phyloP scores from a whole-genome alignment of 1,140 invertebrate species.

The Zelostemma sp. region DNA sequence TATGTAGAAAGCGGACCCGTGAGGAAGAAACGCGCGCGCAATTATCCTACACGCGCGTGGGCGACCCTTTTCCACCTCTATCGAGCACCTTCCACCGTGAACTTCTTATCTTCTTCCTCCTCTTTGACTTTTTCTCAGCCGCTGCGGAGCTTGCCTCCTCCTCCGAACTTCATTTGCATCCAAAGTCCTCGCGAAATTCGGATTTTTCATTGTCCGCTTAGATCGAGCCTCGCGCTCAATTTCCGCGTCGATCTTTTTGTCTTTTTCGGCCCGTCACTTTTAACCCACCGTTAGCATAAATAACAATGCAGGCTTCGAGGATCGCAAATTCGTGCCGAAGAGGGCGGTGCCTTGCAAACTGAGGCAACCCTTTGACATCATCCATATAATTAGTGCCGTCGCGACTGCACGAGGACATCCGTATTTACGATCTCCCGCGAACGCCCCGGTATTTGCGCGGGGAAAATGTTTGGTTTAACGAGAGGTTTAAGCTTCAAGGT shows the following conservation, averaged over 20 bases:
- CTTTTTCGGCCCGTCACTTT: too few species aligned
- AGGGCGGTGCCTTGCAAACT: conserved; percentile 35
- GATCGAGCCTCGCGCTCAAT: conserved; percentile 20
- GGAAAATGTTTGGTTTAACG: conserved; percentile 8
- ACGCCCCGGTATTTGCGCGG: conserved; percentile 28
- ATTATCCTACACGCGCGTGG: conserved; percentile 70
- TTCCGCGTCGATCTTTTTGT: background rate
- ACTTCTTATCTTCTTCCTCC: conserved; percentile 46
- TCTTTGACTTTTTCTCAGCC: conserved; percentile 27
- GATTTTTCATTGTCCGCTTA: background rate
- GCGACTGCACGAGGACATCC: conserved; percentile 44
- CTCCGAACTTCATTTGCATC: background rate
- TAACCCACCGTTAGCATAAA: conserved; percentile 2
- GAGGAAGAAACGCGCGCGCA: conserved; percentile 63
- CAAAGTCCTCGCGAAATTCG: background rate
- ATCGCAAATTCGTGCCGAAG: conserved; percentile 34
- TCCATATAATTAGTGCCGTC: conserved; percentile 49
- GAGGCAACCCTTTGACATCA: conserved; percentile 36
- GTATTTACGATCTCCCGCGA: conserved; percentile 49
- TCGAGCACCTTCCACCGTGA: conserved; percentile 44
- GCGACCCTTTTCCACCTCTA: conserved; percentile 56
- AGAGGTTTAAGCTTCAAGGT: too few species aligned
- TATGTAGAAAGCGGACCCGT: conserved; percentile 42
- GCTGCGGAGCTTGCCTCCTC: background rate
- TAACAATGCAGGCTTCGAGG: conserved; percentile 41